A percentile compares a stretch with the other conserved stretches of the same genome.
phyloP scores from a whole-genome alignment of 1,140 invertebrate species.

The Drosophila sp. region DNA sequence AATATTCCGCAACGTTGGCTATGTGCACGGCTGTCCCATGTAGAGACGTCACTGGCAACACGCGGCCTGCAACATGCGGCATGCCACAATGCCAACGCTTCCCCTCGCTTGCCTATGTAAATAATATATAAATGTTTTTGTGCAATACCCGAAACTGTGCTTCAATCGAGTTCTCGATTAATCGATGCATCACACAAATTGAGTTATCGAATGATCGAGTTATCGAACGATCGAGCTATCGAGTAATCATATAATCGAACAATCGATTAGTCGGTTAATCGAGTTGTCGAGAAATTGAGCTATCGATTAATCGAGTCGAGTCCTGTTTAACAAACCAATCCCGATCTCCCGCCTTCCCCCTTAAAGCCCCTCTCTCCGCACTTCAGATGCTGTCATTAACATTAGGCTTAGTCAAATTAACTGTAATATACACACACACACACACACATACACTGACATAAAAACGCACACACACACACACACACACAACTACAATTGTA shows the following conservation, averaged over 20 bases:
- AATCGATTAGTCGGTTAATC: background rate
- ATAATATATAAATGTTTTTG: conserved; percentile 48
- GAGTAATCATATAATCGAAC: background rate
- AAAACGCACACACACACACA: conserved; percentile 10
- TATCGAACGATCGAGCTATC: background rate
- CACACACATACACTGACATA: background rate
- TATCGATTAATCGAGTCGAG: conserved; percentile 26
- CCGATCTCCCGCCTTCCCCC: background rate
- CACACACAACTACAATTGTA: conserved; percentile 30
- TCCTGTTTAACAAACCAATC: conserved; percentile 15
- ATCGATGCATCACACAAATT: no score
- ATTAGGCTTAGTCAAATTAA: conserved; percentile 71
- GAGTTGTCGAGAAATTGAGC: background rate
- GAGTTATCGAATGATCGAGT: conserved; percentile 12
- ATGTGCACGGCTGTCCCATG: conserved; percentile 90
- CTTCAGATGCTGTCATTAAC: conserved; percentile 37
- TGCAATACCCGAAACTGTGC: conserved; percentile 46
- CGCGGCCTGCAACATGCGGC: background rate
- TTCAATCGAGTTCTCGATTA: background rate
- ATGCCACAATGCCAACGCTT: background rate
- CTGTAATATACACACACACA: conserved; percentile 63
- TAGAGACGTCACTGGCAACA: conserved; percentile 70
- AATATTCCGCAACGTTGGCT: conserved; percentile 90
- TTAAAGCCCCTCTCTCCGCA: background rate
- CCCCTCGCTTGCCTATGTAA: conserved; percentile 49